phyloP scores from a whole-genome alignment of 2,888 invertebrate species.

The Sycophila texana region DNA sequence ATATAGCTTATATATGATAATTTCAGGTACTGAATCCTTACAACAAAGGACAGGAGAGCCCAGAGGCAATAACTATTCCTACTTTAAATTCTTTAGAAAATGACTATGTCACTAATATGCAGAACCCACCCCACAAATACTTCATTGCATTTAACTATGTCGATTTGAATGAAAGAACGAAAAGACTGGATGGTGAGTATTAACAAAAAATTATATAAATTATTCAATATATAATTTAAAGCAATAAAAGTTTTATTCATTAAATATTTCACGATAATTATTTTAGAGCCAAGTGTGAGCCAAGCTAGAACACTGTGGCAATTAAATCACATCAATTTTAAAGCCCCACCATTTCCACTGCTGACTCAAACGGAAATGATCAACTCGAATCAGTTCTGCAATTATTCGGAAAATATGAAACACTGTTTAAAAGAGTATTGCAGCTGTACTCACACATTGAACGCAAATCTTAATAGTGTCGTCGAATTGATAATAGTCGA shows the following conservation, averaged over 20 bases:
- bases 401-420: constrained; percentile 77
- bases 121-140: not conserved
- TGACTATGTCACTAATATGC: not conserved
- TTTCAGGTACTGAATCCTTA: constrained; percentile 24
- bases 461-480: constrained; percentile 81
- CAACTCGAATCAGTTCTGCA: constrained; percentile 83
- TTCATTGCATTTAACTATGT: constrained; percentile 10
- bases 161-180: not conserved
- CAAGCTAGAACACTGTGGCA: constrained; percentile 75
- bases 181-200: not conserved
- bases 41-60: not conserved
- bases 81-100: not conserved
- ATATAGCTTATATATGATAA: not conserved
- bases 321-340: constrained; percentile 90
- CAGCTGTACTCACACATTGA: constrained; percentile 88
- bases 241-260: not conserved
- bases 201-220: not conserved
- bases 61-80: not conserved
- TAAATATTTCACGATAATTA: not conserved
- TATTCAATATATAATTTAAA: not conserved
- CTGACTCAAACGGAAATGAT: constrained; percentile 82
- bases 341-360: constrained; percentile 85
- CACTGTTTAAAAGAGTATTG: constrained; percentile 85
- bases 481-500: constrained; percentile 91
- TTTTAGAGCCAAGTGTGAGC: not conserved